Evolutionary conservation across 2,888 invertebrate genomes (phyloP).

Genomic region (Cantharis rustica): DNA sequence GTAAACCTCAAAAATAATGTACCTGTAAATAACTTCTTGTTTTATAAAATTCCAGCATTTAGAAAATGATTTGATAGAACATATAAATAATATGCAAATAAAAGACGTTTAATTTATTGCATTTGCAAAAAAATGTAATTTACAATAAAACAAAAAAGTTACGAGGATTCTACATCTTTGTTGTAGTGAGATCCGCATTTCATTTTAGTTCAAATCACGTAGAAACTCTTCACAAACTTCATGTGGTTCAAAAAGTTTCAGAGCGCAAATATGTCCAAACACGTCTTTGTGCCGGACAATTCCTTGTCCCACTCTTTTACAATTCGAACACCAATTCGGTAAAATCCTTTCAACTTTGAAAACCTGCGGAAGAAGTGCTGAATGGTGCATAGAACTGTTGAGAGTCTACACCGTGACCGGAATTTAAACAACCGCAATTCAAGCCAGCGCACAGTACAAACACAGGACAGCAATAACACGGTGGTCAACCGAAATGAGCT

Average conservation of each 20-base stretch:
- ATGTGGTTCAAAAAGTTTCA: slow-evolving; percentile 45
- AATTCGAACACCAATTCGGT: slow-evolving; percentile 44
- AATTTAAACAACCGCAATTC: slow-evolving; percentile 41
- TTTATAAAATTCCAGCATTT: background rate
- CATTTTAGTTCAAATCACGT: slow-evolving; percentile 42
- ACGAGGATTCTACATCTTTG: slow-evolving; percentile 35
- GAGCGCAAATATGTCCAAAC: slow-evolving; percentile 45
- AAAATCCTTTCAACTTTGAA: slow-evolving; percentile 41
- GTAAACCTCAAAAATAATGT: background rate
- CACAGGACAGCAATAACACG: slow-evolving; percentile 49
- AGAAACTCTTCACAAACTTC: slow-evolving; percentile 42
- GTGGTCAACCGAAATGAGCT: slow-evolving; percentile 54
- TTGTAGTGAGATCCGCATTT: slow-evolving; percentile 35
- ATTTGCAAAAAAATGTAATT: slow-evolving; percentile 27
- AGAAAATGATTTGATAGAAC: background rate
- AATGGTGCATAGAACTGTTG: slow-evolving; percentile 45
- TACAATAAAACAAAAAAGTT: slow-evolving; percentile 32
- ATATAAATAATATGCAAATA: background rate
- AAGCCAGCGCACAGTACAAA: slow-evolving; percentile 40
- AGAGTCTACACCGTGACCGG: slow-evolving; percentile 46
- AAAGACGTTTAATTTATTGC: slow-evolving; percentile 16
- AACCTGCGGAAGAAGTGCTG: slow-evolving; percentile 46
- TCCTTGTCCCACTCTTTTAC: slow-evolving; percentile 41
- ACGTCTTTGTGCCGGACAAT: slow-evolving; percentile 43
- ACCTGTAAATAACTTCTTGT: background rate